phyloP scores from a whole-genome alignment of 2,888 invertebrate species.

The Glyphotaelius pellucidus region DNA sequence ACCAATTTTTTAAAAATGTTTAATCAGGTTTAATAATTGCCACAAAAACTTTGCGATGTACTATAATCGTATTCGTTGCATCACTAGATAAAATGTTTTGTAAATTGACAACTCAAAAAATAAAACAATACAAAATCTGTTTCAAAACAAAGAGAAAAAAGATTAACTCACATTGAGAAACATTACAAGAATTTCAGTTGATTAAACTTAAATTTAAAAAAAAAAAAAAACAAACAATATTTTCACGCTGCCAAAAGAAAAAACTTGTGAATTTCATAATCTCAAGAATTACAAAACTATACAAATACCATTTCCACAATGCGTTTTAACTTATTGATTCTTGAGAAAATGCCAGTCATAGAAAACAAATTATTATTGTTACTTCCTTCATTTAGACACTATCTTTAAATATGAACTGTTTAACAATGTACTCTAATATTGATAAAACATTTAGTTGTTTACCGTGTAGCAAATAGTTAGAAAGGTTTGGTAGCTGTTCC shows the following conservation, averaged over 20 bases:
- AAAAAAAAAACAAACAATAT: neutral
- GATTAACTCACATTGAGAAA: neutral
- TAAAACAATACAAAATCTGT: neutral
- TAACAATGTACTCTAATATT: neutral
- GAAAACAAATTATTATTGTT: neutral
- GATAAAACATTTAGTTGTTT: neutral
- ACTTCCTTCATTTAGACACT: neutral
- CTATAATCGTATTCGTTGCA: neutral
- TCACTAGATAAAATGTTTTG: neutral
- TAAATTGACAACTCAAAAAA: neutral
- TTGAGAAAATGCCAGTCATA: neutral
- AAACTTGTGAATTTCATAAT: neutral
- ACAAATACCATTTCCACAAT: neutral
- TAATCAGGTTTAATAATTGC: neutral
- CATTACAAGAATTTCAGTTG: neutral
- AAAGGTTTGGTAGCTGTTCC: slow-evolving; percentile 33
- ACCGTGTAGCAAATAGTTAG: neutral
- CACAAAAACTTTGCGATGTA: neutral
- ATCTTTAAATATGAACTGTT: neutral
- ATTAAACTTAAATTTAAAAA: neutral
- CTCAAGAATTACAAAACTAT: neutral
- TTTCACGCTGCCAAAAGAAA: neutral
- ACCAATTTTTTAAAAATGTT: neutral
- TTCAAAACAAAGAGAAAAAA: slow-evolving; percentile 2
- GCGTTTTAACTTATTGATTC: neutral